phyloP scores from a whole-genome alignment of 2,888 invertebrate species.

The Tryphoninae sp. region DNA sequence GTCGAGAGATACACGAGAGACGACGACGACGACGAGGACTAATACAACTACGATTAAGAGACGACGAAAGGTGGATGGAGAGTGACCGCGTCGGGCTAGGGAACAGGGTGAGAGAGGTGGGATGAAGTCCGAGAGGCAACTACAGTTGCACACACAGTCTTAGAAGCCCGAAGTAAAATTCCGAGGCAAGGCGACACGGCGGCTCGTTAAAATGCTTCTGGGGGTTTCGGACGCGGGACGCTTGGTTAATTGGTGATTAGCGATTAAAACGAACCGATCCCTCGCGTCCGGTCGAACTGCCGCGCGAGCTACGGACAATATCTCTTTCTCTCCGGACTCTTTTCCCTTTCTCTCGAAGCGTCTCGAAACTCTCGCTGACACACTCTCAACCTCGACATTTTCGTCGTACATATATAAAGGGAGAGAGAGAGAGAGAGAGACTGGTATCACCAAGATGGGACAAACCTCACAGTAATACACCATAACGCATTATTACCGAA shows the following conservation, averaged over 20 bases:
- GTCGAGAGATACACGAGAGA: conserved; percentile 52
- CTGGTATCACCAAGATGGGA: conserved; percentile 48
- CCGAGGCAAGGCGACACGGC: conserved; percentile 79
- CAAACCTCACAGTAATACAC: conserved; percentile 56
- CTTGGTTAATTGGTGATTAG: conserved; percentile 81
- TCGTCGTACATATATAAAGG: neutral
- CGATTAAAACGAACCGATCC: conserved; percentile 81
- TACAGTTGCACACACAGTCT: conserved; percentile 10
- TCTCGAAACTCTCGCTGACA: conserved; percentile 36
- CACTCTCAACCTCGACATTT: conserved; percentile 37
- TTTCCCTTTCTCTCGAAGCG: conserved; percentile 48
- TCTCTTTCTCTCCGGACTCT: conserved; percentile 51
- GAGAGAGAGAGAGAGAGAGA: neutral
- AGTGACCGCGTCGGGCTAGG: neutral
- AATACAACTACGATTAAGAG: conserved; percentile 3
- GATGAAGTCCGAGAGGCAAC: conserved; percentile 48
- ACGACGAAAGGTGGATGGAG: neutral
- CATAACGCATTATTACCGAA: conserved; percentile 57
- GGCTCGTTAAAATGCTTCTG: conserved; percentile 82
- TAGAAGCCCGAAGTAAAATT: conserved; percentile 76
- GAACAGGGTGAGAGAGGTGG: conserved; percentile 39
- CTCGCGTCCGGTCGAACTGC: conserved; percentile 66
- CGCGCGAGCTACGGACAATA: conserved; percentile 53
- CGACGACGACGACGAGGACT: conserved; percentile 7
- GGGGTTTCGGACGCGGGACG: conserved; percentile 80